Evolutionary conservation across 2,797 vertebrate species (phyloP).

Genomic region (Yasuhikotakia modesta): DNA sequence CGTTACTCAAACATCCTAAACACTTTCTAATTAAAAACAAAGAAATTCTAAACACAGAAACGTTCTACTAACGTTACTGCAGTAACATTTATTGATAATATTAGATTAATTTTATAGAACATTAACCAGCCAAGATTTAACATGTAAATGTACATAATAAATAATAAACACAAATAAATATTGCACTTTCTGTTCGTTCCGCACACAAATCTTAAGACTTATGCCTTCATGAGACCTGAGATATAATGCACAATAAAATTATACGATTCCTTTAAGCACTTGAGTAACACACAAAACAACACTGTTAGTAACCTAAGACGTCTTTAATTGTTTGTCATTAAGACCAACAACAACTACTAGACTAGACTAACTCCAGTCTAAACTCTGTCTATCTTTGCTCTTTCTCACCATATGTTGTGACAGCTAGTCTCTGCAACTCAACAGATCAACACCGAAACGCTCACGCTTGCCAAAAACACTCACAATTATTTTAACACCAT

Average conservation of each 20-base stretch:
- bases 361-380: neutral
- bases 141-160: neutral
- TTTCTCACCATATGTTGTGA: constrained; percentile 44
- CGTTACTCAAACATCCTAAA: too few relatives aligned
- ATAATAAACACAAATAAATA: neutral
- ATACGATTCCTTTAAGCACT: neutral
- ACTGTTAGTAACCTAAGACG: neutral
- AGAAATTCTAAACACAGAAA: too few relatives aligned
- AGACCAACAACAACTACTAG: neutral
- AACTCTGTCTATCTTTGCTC: constrained; percentile 19
- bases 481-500: constrained; percentile 8
- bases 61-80: too few relatives aligned
- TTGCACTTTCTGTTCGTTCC: neutral
- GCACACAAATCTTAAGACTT: neutral
- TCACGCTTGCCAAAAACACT: constrained; percentile 45
- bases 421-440: constrained; percentile 34
- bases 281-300: neutral
- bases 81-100: too few relatives aligned
- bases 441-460: constrained; percentile 49
- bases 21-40: too few relatives aligned
- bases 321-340: constrained; percentile 23
- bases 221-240: neutral
- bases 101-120: too few relatives aligned
- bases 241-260: neutral
- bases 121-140: neutral